Base-by-base conservation (phyloP, 1,140 invertebrate genomes). In the Leptonema lineaticorne region DNA sequence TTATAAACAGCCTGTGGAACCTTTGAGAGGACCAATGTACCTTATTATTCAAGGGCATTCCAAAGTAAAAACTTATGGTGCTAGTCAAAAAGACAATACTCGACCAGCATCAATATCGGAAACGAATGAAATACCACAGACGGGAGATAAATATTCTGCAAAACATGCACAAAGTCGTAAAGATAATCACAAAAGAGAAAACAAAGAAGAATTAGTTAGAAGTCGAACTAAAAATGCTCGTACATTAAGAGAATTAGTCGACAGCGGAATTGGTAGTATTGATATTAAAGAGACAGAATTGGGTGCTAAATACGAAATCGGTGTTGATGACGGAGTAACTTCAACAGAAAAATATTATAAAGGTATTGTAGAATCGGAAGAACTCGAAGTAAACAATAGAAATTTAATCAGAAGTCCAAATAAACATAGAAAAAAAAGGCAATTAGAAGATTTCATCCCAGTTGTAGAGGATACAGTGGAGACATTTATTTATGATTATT, bases 1-100 rank as follows among this genome's bases (percentile, higher is more conserved):
- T 66, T 85, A 85, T 56, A 89, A 89, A 70, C 84, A 88, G 73
- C 87, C 88, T 1, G 81, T 80, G 0, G 87, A 88, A 72, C 83
- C 86, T 0, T 76, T 89, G 0, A 75, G 82, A 30, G 83, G 86
- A 2, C 89, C 90, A 1, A 86, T 89, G 82, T 91, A 92, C 74
- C 79, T 91, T 7, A 92, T 92, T 22, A 92, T 92, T 71, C 89
- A 92, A 78, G 90, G 90, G 0, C 90, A 92, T 75, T 92, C 90
- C 0, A 92, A 91, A 79, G 90, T 92, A 0, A 92, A 92, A 79
- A 92, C 89, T 0, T 92, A 92, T 75, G 87, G 89, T 18, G 86
- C 89, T 0, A 85, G 79, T n/a, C 85, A 88, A 59, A 70, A 81
- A 71, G 78, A 80, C 73, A 63, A 65, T 2, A 37, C 81, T 56